Evolutionary conservation across 1,140 invertebrate species (phyloP), one percentile per base, ranked within the genome.

Genomic region (Phymastichus coffea): DNA sequence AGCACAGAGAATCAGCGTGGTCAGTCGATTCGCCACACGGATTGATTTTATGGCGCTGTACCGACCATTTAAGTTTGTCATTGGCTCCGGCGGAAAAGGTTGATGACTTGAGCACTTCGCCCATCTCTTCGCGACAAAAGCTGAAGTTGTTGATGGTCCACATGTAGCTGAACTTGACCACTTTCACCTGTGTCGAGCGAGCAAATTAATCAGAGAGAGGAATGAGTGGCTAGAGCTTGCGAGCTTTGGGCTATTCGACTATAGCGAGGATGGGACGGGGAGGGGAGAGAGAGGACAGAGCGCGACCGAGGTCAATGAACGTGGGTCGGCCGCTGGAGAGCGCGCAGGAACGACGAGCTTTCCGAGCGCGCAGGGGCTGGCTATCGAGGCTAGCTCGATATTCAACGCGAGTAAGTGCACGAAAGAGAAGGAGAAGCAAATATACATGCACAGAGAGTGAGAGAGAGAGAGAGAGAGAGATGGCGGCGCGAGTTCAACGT

Each of bases 71-170:
- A 67, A 99, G 84, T 87, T 99, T 99, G 80, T 99, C 97, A 84
- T 98, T 99, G 75, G 94, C 92, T 77, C 96, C 96, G 49, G 97
- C 97, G 54, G 96, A 98, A 82, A 99, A 99, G 65, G 96, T 98
- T 65, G 96, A 99, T 80, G 95, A 98, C 85, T 99, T 99, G 70
- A 99, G 86, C 61, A 99, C 97, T 85, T 99, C 97, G 66, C 97
- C 97, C 96, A 99, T 98, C 84, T 99, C 97, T 84, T 99, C 97
- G 64, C 94, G 90, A 81, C 94, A 97, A 84, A 99, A 99, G 84
- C 95, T 98, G 83, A 99, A 99, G 87, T 99, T 99, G 82, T 98
- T 99, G 84, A 99, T 99, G 73, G 97, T 99, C 97, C 97, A 99
- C 93, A 99, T 99, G 82, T 98, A 99, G 82, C 94, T 97, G 85